phyloP scores from a whole-genome alignment of 2,797 vertebrate species.

The Spinus pinus region DNA sequence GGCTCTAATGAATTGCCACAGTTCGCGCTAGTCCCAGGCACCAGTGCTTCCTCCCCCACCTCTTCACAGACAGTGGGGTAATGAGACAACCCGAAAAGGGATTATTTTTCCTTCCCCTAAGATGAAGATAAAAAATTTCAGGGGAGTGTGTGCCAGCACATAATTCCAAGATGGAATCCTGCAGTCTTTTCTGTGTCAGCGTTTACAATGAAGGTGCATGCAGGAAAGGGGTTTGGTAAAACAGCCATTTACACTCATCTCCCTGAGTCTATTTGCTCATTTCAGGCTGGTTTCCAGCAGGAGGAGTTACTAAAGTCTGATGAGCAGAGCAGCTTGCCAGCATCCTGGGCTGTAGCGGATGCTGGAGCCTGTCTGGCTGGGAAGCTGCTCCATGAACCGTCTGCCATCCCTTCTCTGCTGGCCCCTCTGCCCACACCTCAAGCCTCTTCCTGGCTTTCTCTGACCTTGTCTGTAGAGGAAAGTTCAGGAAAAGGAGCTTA shows the following conservation, averaged over 20 bases:
- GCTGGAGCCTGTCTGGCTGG: background rate
- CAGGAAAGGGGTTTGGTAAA: background rate
- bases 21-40: background rate
- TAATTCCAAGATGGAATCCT: background rate
- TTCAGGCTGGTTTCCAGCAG: background rate
- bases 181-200: background rate
- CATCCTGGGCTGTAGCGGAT: background rate
- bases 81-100: background rate
- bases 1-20: conserved; percentile 48
- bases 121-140: background rate
- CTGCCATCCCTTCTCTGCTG: fast-evolving
- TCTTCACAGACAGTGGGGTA: background rate
- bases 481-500: background rate
- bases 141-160: background rate
- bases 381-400: fast-evolving
- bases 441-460: background rate
- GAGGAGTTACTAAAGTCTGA: background rate
- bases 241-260: background rate
- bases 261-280: background rate
- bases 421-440: fast-evolving
- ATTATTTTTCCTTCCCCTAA: background rate
- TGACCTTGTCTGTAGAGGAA: background rate
- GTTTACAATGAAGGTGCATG: background rate
- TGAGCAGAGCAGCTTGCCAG: background rate
- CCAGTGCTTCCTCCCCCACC: background rate